Evolutionary conservation across 1,140 invertebrate genomes (phyloP), one percentile per base, ranked within the genome.

Genomic region (Pygmarrhopalites habei): DNA sequence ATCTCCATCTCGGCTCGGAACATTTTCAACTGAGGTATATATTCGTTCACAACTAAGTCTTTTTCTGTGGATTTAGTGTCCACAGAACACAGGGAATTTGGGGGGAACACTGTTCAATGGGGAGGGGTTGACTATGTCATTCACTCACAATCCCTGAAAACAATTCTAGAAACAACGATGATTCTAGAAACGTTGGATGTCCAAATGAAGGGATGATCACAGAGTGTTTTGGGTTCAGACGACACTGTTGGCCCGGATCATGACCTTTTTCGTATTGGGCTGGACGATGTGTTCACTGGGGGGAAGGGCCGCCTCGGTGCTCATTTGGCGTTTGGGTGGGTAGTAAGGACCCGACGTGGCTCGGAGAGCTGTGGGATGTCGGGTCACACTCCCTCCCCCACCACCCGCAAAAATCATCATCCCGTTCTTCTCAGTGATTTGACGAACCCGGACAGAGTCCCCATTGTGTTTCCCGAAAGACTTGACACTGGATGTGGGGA

Each of bases 221-320:
- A n/a, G n/a, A n/a, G n/a, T n/a, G n/a, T 10, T 32, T 29, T 19
- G 14, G 29, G 51, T 49, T 53, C 63, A 70, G 1, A 70, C 69
- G 12, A 70, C 65, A 39, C 69, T 70, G 41, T 70, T 70, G 17
- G 69, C 69, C 57, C 69, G 53, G 21, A 67, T 67, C 59, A 67
- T 62, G 17, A 56, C n/a, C 35, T 62, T 64, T 62, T 65, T 67
- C 15, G 52, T 60, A 14, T 26, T 47, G 0, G 26, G 26, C 21
- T 67, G 60, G 10, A 35, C 21, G 21, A 55, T 58, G 10, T 58
- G 28, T 19, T 43, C 39, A 29, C 62, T 30, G 23, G 47, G 47
- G 26, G 62, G 47, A 44, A 64, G 12, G 25, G 25, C 17, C 4
- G 25, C 29, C 30, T 70, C 69, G 7, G 65, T 51, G 39, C 65